These are phyloP conservation scores for Mya arenaria DNA, from an alignment of 1,140 invertebrate genomes.

Conservation along the genomic window DNA sequence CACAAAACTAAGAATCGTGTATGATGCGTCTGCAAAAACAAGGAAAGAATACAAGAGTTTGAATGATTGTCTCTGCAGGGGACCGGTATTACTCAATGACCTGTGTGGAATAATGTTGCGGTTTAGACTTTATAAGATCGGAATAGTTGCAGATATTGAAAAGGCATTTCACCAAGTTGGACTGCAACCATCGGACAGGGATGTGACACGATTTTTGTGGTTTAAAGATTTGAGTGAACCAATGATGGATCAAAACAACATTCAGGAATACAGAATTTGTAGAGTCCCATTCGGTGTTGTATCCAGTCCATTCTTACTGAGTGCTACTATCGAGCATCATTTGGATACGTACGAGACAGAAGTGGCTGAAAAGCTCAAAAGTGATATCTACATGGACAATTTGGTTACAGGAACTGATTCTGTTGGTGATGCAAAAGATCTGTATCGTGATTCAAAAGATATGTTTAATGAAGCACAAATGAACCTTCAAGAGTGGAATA, in stretches of 20 bases:
- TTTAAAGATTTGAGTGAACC: slow-evolving; percentile 2
- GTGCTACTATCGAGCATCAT: not conserved
- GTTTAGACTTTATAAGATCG: not conserved
- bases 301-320: not conserved
- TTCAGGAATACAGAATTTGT: slow-evolving; percentile 5
- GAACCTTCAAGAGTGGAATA: not conserved
- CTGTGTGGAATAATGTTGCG: not conserved
- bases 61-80: too few relatives aligned
- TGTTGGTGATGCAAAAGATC: not conserved
- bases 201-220: slow-evolving; percentile 30
- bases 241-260: not conserved
- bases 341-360: not conserved
- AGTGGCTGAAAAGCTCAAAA: not conserved
- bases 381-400: slow-evolving; percentile 46
- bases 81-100: too few relatives aligned
- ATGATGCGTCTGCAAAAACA: too few relatives aligned
- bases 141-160: slow-evolving; percentile 27
- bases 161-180: slow-evolving; percentile 25
- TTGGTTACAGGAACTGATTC: not conserved
- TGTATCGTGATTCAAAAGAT: not conserved
- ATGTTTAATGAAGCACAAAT: not conserved
- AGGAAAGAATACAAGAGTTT: too few relatives aligned
- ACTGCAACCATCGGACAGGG: slow-evolving; percentile 1
- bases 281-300: not conserved
- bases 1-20: too few relatives aligned